A percentile compares a stretch with the other conserved stretches of the same genome.
phyloP scores from a whole-genome alignment of 2,113 vertebrate genomes.

The Melanostigma gelatinosum region DNA sequence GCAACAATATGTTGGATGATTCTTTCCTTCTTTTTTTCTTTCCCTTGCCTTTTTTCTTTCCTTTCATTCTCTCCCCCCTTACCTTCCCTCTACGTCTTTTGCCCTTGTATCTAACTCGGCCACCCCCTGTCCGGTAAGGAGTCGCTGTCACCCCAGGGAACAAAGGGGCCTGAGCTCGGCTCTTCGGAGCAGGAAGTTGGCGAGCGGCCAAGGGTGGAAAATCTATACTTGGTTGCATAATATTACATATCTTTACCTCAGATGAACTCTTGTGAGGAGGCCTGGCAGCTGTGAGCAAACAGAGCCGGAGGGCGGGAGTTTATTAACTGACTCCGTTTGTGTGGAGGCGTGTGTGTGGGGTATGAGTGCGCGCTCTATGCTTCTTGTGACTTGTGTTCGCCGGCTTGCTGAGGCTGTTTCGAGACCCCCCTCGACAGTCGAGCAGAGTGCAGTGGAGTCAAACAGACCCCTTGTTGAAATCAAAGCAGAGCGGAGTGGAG shows the following conservation, averaged over 20 bases:
- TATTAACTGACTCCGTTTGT: conserved; percentile 69
- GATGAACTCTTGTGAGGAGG: conserved; percentile 81
- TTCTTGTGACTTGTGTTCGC: conserved; percentile 72
- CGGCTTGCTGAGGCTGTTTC: conserved; percentile 67
- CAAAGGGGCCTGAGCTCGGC: conserved; percentile 65
- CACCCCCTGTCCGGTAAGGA: conserved; percentile 50
- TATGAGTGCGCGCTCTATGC: conserved; percentile 60
- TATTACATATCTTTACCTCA: conserved; percentile 86
- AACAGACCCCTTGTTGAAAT: conserved; percentile 47
- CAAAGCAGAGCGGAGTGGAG: conserved; percentile 46
- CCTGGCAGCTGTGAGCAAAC: conserved; percentile 83
- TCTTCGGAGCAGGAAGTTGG: conserved; percentile 84
- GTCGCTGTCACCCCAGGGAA: conserved; percentile 73
- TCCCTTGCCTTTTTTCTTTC: background rate
- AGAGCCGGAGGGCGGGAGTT: conserved; percentile 69
- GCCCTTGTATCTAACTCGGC: conserved; percentile 43
- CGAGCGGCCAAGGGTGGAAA: conserved; percentile 81
- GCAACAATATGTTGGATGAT: conserved; percentile 4
- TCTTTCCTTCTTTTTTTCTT: conserved; percentile 7
- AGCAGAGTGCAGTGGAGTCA: conserved; percentile 56
- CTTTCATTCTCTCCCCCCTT: conserved; percentile 15
- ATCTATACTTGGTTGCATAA: conserved; percentile 86
- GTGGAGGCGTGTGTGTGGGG: conserved; percentile 65
- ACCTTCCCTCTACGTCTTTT: conserved; percentile 38
- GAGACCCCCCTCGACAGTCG: conserved; percentile 38